Base-by-base conservation (phyloP, 2,888 invertebrate species). In the Philopedon plagiatum region DNA sequence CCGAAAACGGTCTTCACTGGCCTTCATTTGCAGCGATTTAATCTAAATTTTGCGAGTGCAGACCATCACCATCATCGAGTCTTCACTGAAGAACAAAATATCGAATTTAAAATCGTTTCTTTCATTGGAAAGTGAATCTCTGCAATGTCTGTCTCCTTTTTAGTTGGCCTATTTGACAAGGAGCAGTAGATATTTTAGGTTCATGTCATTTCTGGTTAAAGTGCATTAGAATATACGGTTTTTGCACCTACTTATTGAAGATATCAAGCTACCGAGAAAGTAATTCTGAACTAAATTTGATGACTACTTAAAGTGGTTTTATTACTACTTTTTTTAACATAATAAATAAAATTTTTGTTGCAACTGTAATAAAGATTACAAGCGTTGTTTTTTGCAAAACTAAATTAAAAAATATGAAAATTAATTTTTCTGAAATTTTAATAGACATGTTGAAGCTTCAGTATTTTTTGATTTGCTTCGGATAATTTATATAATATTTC, bases 11-110 rank as follows among this genome's bases (percentile, higher is more conserved):
- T 32, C 34, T 46, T 58, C 21, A 37, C 21, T 49, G 66, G 58
- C 58, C 66, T 66, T 66, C 58, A 37, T 49, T 19, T 34, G 13
- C 34, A 18, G 13, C 41, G 58, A 58, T 58, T n/a, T n/a, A n/a
- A n/a, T n/a, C n/a, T n/a, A n/a, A n/a, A 58, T 56, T 57, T 37
- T 39, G 26, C 23, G n/a, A 39, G 9, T 41, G 15, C 23, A 58
- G 34, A 19, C 37, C 39, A 15, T 41, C 58, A 56, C 34, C 56
- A 34, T 26, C 58, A 41, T 37, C 57, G 21, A 15, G 41, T 58
- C 26, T 58, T 58, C 57, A 57, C 39, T 37, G 57, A 57, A 57
- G 57, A 57, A 19, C 19, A 21, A 57, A 37, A 39, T 9, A 58
- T n/a, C 13, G 41, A 41, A 39, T 34, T 57, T 5, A 18, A 7